Evolutionary conservation across 1,140 invertebrate genomes (phyloP).

Genomic region (Plectus sambesii): DNA sequence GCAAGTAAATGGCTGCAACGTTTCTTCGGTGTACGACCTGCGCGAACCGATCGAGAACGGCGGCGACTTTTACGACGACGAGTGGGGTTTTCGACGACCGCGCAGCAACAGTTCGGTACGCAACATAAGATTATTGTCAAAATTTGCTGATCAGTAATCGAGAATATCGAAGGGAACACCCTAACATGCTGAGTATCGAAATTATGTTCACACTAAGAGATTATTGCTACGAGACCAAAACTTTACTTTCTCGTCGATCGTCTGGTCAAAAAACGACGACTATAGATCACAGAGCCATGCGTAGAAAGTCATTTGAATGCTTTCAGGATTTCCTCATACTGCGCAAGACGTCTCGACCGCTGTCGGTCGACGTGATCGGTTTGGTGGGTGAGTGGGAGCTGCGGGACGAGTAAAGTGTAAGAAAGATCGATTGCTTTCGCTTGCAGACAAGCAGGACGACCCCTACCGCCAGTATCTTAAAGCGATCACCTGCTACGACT

Average conservation of each 20-base stretch:
- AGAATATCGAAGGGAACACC: no score
- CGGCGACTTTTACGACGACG: slow-evolving; percentile 11
- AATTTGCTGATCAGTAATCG: no score
- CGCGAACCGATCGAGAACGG: slow-evolving; percentile 4
- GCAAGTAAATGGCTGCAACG: slow-evolving; percentile 2
- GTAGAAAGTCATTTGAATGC: background rate
- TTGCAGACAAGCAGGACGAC: slow-evolving; percentile 8
- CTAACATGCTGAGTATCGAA: no score
- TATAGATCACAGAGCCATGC: no score
- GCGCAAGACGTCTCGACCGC: slow-evolving; percentile 15
- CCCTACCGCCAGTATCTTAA: slow-evolving; percentile 18
- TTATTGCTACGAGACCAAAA: no score
- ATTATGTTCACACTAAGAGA: no score
- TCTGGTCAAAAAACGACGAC: no score
- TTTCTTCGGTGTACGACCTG: slow-evolving; percentile 12
- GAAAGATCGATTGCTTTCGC: background rate
- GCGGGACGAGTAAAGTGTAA: background rate
- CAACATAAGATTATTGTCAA: no score
- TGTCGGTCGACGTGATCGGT: slow-evolving; percentile 16
- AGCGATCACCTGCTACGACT: slow-evolving; percentile 11
- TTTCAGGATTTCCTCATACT: slow-evolving; percentile 16
- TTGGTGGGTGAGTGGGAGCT: slow-evolving; percentile 10
- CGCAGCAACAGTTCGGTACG: slow-evolving; percentile 17
- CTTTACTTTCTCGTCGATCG: no score
- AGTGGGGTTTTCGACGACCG: slow-evolving; percentile 9